Base-by-base conservation (phyloP, 2,888 invertebrate species). In the Oligia latruncula region DNA sequence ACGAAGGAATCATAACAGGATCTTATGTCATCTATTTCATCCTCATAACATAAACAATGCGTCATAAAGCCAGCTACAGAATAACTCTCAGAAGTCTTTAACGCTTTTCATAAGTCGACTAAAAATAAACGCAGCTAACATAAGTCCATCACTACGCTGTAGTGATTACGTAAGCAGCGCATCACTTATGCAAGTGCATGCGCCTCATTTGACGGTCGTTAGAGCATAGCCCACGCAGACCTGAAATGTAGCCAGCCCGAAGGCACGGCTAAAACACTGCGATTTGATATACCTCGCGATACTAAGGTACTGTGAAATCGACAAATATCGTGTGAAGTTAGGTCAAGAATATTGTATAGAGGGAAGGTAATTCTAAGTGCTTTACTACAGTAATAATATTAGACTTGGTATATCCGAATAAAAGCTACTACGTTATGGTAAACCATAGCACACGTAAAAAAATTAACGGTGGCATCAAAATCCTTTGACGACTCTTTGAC, bases 121-220 rank as follows among this genome's bases (percentile, higher is more conserved):
- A 78, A 43, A 84, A 62, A 55, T 64, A 49, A 52, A 71, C n/a
- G 49, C n/a, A 73, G 52, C 49, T 52, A 71, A 71, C 55, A 1
- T 73, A 74, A 8, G 76, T 72, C n/a, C 88, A 83, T 84, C 88
- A 80, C 86, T 88, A 86, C 35, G 71, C 66, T 77, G 86, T 76
- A 83, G 88, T 91, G 92, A 93, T 95, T 95, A 95, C 91, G 94
- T 92, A 95, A 95, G 93, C 94, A 90, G 91, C 93, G 93, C 95
- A 96, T 96, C 93, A 95, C 92, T 95, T 95, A 96, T 96, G 96
- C 96, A 93, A 92, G 92, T 92, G 92, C 95, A 94, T 94, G 95
- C 93, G 91, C 94, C 95, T 96, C 96, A 95, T 96, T 96, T 95
- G 95, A 93, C 92, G 94, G 92, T 95, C 94, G 95, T 95, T 95